Percentiles rank a stretch among this genome's conserved stretches.
Conservation (phyloP, 2,888 invertebrate species). For the Pasiphila rectangulata region DNA sequence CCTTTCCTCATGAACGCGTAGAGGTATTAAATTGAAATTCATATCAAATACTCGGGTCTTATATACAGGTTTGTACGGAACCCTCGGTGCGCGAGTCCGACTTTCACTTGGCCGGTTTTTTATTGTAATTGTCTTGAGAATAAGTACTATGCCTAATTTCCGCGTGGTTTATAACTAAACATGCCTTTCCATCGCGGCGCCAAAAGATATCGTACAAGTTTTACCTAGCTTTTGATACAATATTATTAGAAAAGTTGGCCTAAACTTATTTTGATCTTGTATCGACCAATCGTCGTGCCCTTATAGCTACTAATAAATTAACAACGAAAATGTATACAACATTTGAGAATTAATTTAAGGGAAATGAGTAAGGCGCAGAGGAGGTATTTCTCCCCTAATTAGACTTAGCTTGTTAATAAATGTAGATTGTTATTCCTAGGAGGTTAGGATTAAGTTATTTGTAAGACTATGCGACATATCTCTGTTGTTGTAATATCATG, state of each 20-base stretch:
- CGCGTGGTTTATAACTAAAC: too few relatives aligned
- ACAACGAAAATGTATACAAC: not conserved
- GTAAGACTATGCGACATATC: conserved; percentile 56
- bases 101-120: too few relatives aligned
- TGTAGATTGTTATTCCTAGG: conserved; percentile 51
- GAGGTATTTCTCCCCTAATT: conserved; percentile 13
- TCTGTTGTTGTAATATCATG: conserved; percentile 28
- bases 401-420: conserved; percentile 40
- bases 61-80: too few relatives aligned
- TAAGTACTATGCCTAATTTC: too few relatives aligned
- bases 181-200: too few relatives aligned
- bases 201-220: too few relatives aligned
- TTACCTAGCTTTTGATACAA: not conserved
- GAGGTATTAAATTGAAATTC: too few relatives aligned
- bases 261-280: not conserved
- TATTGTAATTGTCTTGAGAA: too few relatives aligned
- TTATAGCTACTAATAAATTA: not conserved
- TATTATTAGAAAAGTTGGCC: not conserved
- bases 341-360: not conserved
- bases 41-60: too few relatives aligned
- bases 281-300: not conserved
- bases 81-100: too few relatives aligned
- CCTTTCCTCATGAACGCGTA: too few relatives aligned
- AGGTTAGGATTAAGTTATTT: conserved; percentile 36
- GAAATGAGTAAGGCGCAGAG: not conserved